Evolutionary conservation across 2,797 vertebrate species (phyloP).

Genomic region (Momotus momota): DNA sequence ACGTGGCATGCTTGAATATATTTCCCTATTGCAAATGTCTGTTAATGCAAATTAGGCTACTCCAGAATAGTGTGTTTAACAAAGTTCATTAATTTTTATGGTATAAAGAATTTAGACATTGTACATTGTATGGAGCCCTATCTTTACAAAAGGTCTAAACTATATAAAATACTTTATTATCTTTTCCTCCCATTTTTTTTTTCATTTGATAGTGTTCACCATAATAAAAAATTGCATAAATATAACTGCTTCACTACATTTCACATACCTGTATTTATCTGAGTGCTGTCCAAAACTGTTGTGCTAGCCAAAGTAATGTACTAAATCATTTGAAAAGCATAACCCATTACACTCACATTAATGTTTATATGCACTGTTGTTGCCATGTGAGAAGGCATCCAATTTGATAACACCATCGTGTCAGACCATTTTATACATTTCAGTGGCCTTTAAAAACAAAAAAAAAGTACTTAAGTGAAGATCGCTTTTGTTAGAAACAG

Average conservation of each 20-base stretch:
- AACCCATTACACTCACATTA: slow-evolving; percentile 84
- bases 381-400: slow-evolving; percentile 90
- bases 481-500: slow-evolving; percentile 87
- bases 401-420: slow-evolving; percentile 83
- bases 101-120: slow-evolving; percentile 80
- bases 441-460: slow-evolving; percentile 93
- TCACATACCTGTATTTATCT: slow-evolving; percentile 93
- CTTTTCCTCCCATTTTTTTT: slow-evolving; percentile 77
- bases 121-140: slow-evolving; percentile 84
- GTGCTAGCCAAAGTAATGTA: slow-evolving; percentile 92
- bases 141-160: slow-evolving; percentile 81
- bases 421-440: slow-evolving; percentile 96
- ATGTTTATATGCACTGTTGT: slow-evolving; percentile 93
- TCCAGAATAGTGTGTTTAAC: slow-evolving; percentile 92
- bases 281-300: slow-evolving; percentile 92
- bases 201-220: slow-evolving; percentile 86
- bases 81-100: slow-evolving; percentile 85
- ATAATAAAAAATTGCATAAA: slow-evolving; percentile 85
- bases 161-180: slow-evolving; percentile 80
- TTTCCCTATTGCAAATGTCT: slow-evolving; percentile 87
- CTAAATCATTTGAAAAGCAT: slow-evolving; percentile 82
- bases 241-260: slow-evolving; percentile 93
- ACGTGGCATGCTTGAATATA: slow-evolving; percentile 94
- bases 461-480: slow-evolving; percentile 83
- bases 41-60: slow-evolving; percentile 94